Evolutionary conservation across 2,888 invertebrate genomes (phyloP).

Genomic region (Orgyia antiqua): DNA sequence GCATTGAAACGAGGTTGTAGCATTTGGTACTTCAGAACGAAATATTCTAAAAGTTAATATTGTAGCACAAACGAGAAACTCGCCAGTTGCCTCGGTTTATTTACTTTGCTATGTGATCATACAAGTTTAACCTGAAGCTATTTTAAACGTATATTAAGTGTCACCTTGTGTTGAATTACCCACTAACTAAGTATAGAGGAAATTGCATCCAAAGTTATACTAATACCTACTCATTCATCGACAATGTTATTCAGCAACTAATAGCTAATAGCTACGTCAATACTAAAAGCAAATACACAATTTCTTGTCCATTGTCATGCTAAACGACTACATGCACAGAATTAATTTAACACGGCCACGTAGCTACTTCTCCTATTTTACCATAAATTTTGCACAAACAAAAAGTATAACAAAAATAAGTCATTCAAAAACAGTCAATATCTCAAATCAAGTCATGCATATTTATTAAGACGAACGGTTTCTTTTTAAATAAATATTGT

Average conservation of each 20-base stretch:
- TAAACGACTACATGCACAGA: no score
- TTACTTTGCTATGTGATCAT: slow-evolving; percentile 64
- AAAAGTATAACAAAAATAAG: no score
- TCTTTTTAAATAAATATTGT: no score
- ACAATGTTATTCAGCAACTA: slow-evolving; percentile 1
- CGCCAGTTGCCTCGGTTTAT: slow-evolving; percentile 46
- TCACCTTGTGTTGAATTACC: slow-evolving; percentile 37
- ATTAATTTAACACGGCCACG: no score
- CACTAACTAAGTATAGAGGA: slow-evolving; percentile 39
- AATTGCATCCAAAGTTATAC: slow-evolving; percentile 55
- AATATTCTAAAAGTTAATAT: slow-evolving; percentile 47
- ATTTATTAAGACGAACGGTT: no score
- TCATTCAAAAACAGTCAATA: no score
- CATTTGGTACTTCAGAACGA: slow-evolving; percentile 32
- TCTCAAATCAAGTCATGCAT: no score
- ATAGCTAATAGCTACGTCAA: no score
- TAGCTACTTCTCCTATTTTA: no score
- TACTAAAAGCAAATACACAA: no score
- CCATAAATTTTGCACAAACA: no score
- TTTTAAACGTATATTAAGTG: slow-evolving; percentile 55
- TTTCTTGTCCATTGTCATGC: no score
- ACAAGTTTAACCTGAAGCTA: slow-evolving; percentile 63
- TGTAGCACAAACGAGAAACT: slow-evolving; percentile 43
- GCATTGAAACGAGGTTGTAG: slow-evolving; percentile 18
- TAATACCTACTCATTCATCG: slow-evolving; percentile 61